Conservation (phyloP, 2,888 invertebrate species). For the Parasteatoda lunata region DNA sequence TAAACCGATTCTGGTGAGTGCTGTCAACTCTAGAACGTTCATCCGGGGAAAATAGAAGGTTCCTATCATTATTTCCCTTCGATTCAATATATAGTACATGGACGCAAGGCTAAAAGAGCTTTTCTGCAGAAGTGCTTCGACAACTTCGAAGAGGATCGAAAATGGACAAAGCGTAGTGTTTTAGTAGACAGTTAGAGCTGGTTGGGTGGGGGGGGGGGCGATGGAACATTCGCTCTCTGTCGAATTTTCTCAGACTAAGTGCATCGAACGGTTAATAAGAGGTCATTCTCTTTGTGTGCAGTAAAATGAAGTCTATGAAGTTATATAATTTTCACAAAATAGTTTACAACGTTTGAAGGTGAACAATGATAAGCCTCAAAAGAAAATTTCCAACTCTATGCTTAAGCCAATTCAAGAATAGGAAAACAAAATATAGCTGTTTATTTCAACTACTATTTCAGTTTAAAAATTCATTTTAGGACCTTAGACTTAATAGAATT, state of each 20-base stretch:
- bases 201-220: not conserved
- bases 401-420: too few relatives aligned
- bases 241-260: constrained; percentile 19
- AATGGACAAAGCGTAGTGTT: constrained; percentile 29
- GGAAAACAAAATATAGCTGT: too few relatives aligned
- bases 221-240: too few relatives aligned
- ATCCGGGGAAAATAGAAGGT: constrained; percentile 16
- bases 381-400: too few relatives aligned
- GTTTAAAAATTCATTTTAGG: too few relatives aligned
- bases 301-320: constrained; percentile 19
- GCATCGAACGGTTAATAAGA: constrained; percentile 29
- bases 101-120: not conserved
- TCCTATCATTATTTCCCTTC: constrained; percentile 32
- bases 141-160: constrained; percentile 12
- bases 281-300: not conserved
- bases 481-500: too few relatives aligned
- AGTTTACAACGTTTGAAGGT: too few relatives aligned
- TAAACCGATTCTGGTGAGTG: constrained; percentile 6
- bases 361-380: too few relatives aligned
- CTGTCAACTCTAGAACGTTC: constrained; percentile 11
- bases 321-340: not conserved
- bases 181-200: constrained; percentile 11
- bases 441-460: too few relatives aligned
- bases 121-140: not conserved
- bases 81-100: constrained; percentile 13